Conservation (phyloP, 2,797 vertebrate genomes). For the Lepus oiostolus region DNA sequence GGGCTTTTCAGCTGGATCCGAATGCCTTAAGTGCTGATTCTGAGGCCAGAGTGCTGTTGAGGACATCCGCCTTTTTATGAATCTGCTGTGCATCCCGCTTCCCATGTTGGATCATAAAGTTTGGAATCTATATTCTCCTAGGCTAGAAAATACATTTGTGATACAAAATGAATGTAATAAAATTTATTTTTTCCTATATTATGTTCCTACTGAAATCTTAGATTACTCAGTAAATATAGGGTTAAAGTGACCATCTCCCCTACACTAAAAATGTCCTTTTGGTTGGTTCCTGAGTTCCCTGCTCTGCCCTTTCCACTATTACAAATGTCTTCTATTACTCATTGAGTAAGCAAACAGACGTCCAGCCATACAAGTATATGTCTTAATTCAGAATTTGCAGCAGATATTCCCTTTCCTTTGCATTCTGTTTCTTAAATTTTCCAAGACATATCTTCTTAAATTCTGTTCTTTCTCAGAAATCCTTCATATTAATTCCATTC, state of each 20-base stretch:
- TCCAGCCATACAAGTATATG: not conserved
- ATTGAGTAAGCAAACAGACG: not conserved
- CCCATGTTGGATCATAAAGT: not conserved
- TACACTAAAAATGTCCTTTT: not conserved
- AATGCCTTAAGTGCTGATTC: too few species aligned
- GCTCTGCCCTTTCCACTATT: not conserved
- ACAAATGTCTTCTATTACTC: not conserved
- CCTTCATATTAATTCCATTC: not conserved
- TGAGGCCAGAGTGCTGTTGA: too few species aligned
- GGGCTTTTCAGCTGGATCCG: too few species aligned
- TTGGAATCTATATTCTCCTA: not conserved
- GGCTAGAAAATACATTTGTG: not conserved
- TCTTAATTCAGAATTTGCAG: not conserved
- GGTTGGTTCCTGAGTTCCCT: not conserved
- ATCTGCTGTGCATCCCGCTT: too few species aligned
- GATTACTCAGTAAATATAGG: not conserved
- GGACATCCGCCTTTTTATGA: too few species aligned
- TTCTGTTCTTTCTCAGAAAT: slow-evolving; percentile 9
- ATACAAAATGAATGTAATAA: not conserved
- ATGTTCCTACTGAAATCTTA: slow-evolving; percentile 11
- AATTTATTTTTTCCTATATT: not conserved
- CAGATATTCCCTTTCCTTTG: not conserved
- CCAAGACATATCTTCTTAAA: not conserved
- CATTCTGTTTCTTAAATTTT: not conserved
- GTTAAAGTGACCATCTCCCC: not conserved